Conservation (phyloP, 1,140 invertebrate species). For the Aphelinus atriplicis region DNA sequence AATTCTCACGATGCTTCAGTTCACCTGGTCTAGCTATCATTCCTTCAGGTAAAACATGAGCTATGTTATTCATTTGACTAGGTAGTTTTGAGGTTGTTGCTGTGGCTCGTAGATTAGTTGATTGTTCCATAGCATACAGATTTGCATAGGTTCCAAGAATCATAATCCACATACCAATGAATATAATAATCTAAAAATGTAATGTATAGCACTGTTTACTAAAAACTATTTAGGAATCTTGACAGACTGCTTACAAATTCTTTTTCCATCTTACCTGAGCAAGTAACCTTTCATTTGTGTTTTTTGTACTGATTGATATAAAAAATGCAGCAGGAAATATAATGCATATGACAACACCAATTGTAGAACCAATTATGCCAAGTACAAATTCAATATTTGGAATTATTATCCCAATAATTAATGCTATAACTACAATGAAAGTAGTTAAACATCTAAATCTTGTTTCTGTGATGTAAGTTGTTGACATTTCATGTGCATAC, state of each 20-base stretch:
- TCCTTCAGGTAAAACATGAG: conserved; percentile 47
- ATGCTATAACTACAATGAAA: conserved; percentile 77
- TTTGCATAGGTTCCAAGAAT: conserved; percentile 89
- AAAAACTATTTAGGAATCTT: conserved; percentile 20
- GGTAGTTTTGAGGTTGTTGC: conserved; percentile 49
- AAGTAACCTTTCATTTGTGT: conserved; percentile 77
- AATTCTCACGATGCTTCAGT: conserved; percentile 43
- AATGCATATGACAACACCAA: conserved; percentile 93
- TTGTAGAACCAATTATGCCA: conserved; percentile 91
- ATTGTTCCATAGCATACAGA: conserved; percentile 77
- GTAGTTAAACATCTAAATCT: conserved; percentile 84
- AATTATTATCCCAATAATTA: conserved; percentile 80
- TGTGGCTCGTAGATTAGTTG: conserved; percentile 51
- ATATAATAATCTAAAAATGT: conserved; percentile 73
- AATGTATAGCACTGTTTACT: neutral
- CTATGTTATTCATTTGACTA: conserved; percentile 59
- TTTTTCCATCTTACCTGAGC: conserved; percentile 69
- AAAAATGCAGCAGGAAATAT: conserved; percentile 88
- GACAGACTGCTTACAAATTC: conserved; percentile 15
- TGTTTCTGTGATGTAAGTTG: conserved; percentile 78
- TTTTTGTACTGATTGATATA: conserved; percentile 76
- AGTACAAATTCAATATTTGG: conserved; percentile 93
- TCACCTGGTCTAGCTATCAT: conserved; percentile 46
- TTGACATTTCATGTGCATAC: conserved; percentile 66
- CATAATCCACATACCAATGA: conserved; percentile 83